These are phyloP conservation scores for Medauroidea extradentata DNA, from an alignment of 1,140 invertebrate genomes.

Conservation along the genomic window DNA sequence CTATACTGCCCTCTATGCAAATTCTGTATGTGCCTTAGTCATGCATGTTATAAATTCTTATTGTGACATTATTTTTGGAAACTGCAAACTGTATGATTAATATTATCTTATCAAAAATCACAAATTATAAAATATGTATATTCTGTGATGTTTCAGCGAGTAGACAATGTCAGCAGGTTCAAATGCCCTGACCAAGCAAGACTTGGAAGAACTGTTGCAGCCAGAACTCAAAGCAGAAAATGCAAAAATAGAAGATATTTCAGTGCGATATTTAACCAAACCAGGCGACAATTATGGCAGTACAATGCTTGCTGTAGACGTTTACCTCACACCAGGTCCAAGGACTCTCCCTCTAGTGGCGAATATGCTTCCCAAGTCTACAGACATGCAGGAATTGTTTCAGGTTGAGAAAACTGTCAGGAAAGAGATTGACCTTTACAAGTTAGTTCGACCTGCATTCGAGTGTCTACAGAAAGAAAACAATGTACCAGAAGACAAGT, in stretches of 20 bases:
- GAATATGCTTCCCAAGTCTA: neutral
- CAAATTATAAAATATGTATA: too few species aligned
- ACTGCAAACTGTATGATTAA: too few species aligned
- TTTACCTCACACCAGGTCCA: neutral
- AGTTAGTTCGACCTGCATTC: neutral
- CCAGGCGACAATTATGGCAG: conserved; percentile 9
- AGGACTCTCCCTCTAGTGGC: neutral
- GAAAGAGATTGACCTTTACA: conserved; percentile 8
- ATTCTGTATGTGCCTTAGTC: too few species aligned
- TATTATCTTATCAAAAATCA: too few species aligned
- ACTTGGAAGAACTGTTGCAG: too few species aligned
- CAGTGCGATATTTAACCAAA: neutral
- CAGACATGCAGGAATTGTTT: neutral
- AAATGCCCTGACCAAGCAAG: too few species aligned
- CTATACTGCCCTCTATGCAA: too few species aligned
- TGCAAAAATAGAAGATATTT: neutral
- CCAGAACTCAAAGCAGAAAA: too few species aligned
- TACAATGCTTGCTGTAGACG: conserved; percentile 1
- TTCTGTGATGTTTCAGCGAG: too few species aligned
- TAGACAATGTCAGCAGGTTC: too few species aligned
- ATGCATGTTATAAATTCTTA: too few species aligned
- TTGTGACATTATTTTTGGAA: too few species aligned
- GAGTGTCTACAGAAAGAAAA: neutral
- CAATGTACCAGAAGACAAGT: neutral
- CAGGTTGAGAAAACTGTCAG: neutral